Evolutionary conservation across 2,113 vertebrate genomes (phyloP), one percentile per base, ranked within the genome.

Genomic region (Dinomys branickii): DNA sequence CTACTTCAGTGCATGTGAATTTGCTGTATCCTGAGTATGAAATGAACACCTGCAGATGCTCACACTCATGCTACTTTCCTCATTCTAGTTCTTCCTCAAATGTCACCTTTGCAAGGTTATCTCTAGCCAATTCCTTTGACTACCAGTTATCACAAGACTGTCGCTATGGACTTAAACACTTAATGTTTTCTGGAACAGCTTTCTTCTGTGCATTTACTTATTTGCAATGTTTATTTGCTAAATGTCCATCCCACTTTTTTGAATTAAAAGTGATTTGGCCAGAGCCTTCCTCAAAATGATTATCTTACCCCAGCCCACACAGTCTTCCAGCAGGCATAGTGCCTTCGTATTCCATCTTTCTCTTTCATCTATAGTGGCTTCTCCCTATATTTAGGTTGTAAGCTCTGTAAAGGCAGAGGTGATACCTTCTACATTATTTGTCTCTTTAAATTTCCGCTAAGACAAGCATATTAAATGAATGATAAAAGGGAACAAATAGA

Each of bases 401-500:
- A 95, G 20, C 19, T 84, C 30, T 26, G 35, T 56, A 85, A 92
- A 90, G 75, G 90, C 67, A 94, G 13, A 20, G 19, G 24, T 80
- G n/a, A 52, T 84, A 1, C 61, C 33, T 94, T 41, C 41, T 50
- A 54, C 14, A 56, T 95, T 69, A 89, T 56, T 90, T 85, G 1
- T 69, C 58, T 85, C 52, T 94, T 89, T 75, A 69, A 50, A 92
- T 95, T 69, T 54, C 17, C 13, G 90, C 41, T 63, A 75, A 26
- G 56, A 47, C 85, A 56, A 90, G 19, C 84, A 84, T 71, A 77
- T 26, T 80, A 58, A 95, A 59, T 94, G 9, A 91, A 94, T 92
- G n/a, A 75, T 63, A 71, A 90, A 85, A n/a, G 61, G 16, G 56
- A 54, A 41, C 13, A 88, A 96, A 82, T 41, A n/a, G 5, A n/a